phyloP scores from a whole-genome alignment of 2,888 invertebrate species.

The Brachynemurus nebulosus region DNA sequence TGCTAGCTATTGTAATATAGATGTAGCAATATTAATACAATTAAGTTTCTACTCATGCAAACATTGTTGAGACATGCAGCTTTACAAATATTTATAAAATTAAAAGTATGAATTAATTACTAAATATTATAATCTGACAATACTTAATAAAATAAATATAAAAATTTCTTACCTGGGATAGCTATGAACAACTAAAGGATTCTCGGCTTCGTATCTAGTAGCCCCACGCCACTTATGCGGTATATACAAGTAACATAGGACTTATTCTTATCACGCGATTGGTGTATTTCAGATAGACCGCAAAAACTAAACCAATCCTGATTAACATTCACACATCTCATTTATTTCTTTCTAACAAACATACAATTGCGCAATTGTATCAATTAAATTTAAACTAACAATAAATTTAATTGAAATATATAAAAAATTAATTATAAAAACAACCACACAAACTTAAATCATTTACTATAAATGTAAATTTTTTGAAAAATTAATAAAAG shows the following conservation, averaged over 20 bases:
- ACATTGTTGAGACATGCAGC: constrained; percentile 20
- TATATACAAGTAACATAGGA: constrained; percentile 37
- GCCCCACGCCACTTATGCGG: constrained; percentile 50
- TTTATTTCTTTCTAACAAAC: constrained; percentile 37
- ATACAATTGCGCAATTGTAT: constrained; percentile 28
- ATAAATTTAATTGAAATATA: neutral
- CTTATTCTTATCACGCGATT: constrained; percentile 30
- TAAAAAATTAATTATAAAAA: neutral
- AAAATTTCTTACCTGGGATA: constrained; percentile 44
- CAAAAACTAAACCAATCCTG: constrained; percentile 41
- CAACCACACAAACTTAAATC: neutral
- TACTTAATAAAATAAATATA: constrained; percentile 36
- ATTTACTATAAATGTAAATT: neutral
- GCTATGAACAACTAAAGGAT: constrained; percentile 41
- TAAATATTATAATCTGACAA: constrained; percentile 36
- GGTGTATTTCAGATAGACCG: constrained; percentile 44
- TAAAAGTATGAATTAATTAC: constrained; percentile 25
- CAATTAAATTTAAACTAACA: neutral
- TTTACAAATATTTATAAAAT: constrained; percentile 24
- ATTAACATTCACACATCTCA: constrained; percentile 32
- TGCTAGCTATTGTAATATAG: constrained; percentile 32
- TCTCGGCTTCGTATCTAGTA: constrained; percentile 45
- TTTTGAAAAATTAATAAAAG: neutral
- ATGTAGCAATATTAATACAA: constrained; percentile 26
- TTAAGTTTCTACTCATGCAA: constrained; percentile 26